Base-by-base conservation (phyloP, 2,888 invertebrate genomes). In the Thymelicus sylvestris region DNA sequence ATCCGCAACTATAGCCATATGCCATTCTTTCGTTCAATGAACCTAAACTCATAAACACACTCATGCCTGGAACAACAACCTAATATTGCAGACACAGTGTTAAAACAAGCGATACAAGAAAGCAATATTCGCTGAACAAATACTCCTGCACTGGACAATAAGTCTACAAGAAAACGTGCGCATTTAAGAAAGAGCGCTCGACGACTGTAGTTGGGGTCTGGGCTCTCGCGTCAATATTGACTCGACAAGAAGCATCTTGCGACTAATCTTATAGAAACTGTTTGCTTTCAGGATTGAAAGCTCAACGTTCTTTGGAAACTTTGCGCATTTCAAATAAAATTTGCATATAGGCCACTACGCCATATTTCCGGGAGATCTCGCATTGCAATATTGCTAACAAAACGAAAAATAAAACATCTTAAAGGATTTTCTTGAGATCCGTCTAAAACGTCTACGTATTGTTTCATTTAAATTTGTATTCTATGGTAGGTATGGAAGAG, bases 181-280 rank as follows among this genome's bases (percentile, higher is more conserved):
- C 15, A 50, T 62, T 41, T 73, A 73, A 73, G 73, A 70, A 74
- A 74, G 69, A 67, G 48, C 61, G 38, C 52, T 55, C 4, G 4
- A 12, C 12, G 24, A 55, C 10, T 52, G 50, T 52, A 44, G 8
- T 44, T 41, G 41, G 41, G 41, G 41, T 41, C 44, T 8, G 8
- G 38, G 8, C 77, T 79, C 78, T 81, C 78, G 79, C 82, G 87
- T 88, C 88, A 90, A 90, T 90, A 91, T 91, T 91, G 89, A 90
- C 89, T 84, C 77, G 77, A 80, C 82, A 79, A 83, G 85, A 83
- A 87, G 88, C 88, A 88, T 88, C 88, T 86, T 82, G 82, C 88
- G 86, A 88, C 89, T 91, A 91, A 91, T 91, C 91, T 91, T 90
- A 90, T 91, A 89, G 90, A 91, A 89, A 90, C 88, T 91, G 89